Evolutionary conservation across 2,888 invertebrate species (phyloP).

Genomic region (Coremacera marginata): DNA sequence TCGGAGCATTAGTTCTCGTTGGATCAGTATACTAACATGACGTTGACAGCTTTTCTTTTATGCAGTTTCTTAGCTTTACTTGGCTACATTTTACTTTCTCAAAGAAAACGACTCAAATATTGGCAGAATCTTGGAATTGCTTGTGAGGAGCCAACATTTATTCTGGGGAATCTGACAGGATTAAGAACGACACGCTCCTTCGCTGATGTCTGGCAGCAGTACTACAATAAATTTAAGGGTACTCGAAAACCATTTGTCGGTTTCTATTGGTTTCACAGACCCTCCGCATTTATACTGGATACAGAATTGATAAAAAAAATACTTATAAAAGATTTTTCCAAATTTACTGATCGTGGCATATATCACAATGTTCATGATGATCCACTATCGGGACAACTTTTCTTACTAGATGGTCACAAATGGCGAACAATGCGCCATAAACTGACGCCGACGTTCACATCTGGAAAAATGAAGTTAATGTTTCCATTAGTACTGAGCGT

Average conservation of each 20-base stretch:
- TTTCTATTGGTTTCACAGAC: conserved; percentile 55
- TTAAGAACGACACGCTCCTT: conserved; percentile 42
- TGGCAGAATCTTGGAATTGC: conserved; percentile 36
- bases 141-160: conserved; percentile 34
- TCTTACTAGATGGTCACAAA: conserved; percentile 61
- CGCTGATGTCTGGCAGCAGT: conserved; percentile 45
- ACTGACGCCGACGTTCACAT: conserved; percentile 59
- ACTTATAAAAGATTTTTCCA: conserved; percentile 48
- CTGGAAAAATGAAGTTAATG: conserved; percentile 61
- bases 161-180: conserved; percentile 33
- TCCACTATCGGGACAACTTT: conserved; percentile 48
- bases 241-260: conserved; percentile 60
- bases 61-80: too few species aligned
- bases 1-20: too few species aligned
- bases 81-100: too few species aligned
- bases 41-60: too few species aligned
- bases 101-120: conserved; percentile 26
- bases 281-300: conserved; percentile 47
- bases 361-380: conserved; percentile 47
- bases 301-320: conserved; percentile 45
- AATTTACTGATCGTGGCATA: conserved; percentile 49
- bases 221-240: conserved; percentile 44
- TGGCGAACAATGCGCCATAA: conserved; percentile 63
- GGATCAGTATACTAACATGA: too few species aligned
- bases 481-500: conserved; percentile 51